Evolutionary conservation across 2,113 vertebrate species (phyloP).

Genomic region (Rhipidura dahli): DNA sequence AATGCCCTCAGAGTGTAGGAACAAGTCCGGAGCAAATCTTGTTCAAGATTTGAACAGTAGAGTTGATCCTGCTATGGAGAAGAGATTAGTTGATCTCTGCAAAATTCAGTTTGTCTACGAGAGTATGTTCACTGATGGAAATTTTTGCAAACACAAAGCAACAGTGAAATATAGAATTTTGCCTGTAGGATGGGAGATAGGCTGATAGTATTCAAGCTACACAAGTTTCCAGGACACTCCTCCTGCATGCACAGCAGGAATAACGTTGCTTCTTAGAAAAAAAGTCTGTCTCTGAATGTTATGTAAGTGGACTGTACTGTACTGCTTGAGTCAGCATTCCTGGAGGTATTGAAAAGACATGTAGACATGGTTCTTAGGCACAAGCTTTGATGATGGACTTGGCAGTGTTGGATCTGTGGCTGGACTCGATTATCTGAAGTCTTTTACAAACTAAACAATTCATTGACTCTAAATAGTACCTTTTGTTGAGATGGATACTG

Average conservation of each 20-base stretch:
- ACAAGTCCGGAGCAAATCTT: background rate
- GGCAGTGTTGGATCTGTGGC: background rate
- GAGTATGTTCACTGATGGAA: background rate
- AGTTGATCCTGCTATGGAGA: background rate
- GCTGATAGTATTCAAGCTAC: background rate
- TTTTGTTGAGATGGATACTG: background rate
- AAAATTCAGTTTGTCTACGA: background rate
- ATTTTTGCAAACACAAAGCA: background rate
- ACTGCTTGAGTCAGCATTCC: background rate
- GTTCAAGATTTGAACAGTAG: background rate
- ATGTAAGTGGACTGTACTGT: background rate
- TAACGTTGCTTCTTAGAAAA: background rate
- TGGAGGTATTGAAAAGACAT: background rate
- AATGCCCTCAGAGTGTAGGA: background rate
- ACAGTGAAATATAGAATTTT: background rate
- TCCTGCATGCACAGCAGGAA: background rate
- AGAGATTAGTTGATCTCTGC: background rate
- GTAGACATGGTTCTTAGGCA: background rate
- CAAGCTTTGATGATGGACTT: background rate
- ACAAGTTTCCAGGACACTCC: background rate
- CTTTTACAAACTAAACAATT: background rate
- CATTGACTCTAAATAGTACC: background rate
- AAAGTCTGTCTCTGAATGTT: background rate
- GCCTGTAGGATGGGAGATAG: background rate
- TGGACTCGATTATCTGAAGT: background rate